Evolutionary conservation across 2,797 vertebrate genomes (phyloP).

Genomic region (Xiphophorus birchmanni): DNA sequence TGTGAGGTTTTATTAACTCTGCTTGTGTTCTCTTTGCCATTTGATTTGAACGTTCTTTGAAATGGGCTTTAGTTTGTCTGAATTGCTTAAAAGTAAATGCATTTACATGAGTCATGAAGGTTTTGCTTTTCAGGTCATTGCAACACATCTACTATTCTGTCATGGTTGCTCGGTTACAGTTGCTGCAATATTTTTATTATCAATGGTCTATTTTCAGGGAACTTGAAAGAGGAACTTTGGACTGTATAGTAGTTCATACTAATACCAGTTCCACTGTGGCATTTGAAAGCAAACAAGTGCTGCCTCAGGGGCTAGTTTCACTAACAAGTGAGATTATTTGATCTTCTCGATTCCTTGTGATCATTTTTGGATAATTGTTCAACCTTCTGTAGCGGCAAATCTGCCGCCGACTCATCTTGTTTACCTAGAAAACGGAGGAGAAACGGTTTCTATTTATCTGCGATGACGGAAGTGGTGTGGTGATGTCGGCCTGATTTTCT

Average conservation of each 20-base stretch:
- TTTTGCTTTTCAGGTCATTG: constrained; percentile 35
- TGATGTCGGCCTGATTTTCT: constrained; percentile 61
- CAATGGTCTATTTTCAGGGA: constrained; percentile 60
- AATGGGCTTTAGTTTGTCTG: constrained; percentile 30
- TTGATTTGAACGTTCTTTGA: constrained; percentile 19
- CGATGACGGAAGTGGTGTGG: constrained; percentile 59
- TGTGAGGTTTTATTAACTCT: constrained; percentile 16
- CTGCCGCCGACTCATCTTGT: constrained; percentile 26
- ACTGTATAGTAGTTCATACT: constrained; percentile 31
- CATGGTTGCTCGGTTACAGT: constrained; percentile 31
- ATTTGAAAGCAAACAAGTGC: constrained; percentile 33
- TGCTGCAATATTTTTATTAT: constrained; percentile 53
- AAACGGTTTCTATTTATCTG: constrained; percentile 55
- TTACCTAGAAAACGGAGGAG: constrained; percentile 46
- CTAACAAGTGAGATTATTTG: constrained; percentile 34
- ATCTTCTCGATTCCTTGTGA: constrained; percentile 7
- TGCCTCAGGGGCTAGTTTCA: constrained; percentile 25
- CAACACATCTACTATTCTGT: constrained; percentile 32
- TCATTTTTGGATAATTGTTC: constrained; percentile 20
- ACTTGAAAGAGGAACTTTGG: constrained; percentile 70
- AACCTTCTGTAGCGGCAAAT: constrained; percentile 27
- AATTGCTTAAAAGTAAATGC: constrained; percentile 32
- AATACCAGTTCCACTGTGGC: constrained; percentile 34
- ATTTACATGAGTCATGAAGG: constrained; percentile 39
- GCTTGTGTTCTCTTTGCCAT: constrained; percentile 11